A percentile compares a stretch with the other conserved stretches of the same genome.
Conservation (phyloP, 2,797 vertebrate species). For the Thripadectes ignobilis region DNA sequence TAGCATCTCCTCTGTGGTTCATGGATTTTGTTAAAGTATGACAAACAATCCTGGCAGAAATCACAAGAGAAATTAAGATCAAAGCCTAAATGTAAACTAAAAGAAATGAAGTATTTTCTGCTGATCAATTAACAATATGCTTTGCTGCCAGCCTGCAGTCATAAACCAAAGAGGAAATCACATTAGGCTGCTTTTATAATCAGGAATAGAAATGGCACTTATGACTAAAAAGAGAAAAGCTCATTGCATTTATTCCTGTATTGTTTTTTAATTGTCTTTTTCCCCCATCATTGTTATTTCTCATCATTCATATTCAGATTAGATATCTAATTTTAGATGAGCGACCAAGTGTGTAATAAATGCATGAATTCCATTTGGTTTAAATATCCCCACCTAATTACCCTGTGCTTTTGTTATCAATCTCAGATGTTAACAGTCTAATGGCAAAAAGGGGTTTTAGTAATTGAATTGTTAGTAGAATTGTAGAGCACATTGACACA, state of each 20-base stretch:
- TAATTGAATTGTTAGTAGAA: conserved; percentile 50
- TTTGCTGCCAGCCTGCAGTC: conserved; percentile 25
- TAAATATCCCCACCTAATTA: conserved; percentile 67
- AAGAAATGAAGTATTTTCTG: conserved; percentile 6
- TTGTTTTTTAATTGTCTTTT: conserved; percentile 61
- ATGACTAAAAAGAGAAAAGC: conserved; percentile 18
- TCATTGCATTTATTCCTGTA: conserved; percentile 1
- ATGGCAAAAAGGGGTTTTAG: conserved; percentile 39
- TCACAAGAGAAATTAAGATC: conserved; percentile 57
- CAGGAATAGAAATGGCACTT: conserved; percentile 9
- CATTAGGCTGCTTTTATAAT: conserved; percentile 37
- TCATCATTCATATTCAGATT: conserved; percentile 67
- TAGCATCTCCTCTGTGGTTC: conserved; percentile 35
- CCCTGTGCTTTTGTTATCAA: conserved; percentile 62
- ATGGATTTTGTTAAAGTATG: conserved; percentile 35
- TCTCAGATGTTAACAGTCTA: conserved; percentile 49
- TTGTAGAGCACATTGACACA: conserved; percentile 13
- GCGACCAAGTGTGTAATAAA: conserved; percentile 52
- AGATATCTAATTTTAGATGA: conserved; percentile 71
- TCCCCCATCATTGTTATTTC: background rate
- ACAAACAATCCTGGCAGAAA: conserved; percentile 46
- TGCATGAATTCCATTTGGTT: conserved; percentile 62
- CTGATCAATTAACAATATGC: conserved; percentile 35
- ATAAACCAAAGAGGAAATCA: conserved; percentile 42
- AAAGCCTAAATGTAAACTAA: conserved; percentile 31